These are phyloP conservation scores for Coelinius sp. DNA, from an alignment of 2,888 invertebrate species.

Conservation along the genomic window DNA sequence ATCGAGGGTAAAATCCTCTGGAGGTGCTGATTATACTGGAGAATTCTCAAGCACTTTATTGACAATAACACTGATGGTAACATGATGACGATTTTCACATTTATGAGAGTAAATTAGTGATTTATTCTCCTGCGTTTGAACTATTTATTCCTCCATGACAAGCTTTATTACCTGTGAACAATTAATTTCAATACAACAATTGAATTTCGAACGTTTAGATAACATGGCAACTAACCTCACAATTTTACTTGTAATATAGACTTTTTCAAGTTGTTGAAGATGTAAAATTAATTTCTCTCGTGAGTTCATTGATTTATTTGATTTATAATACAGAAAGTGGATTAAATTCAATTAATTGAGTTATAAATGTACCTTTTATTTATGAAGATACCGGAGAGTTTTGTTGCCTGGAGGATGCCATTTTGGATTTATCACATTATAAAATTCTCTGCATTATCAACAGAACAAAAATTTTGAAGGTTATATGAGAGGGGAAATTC, in stretches of 20 bases:
- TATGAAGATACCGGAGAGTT: background rate
- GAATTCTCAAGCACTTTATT: background rate
- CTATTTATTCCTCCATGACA: background rate
- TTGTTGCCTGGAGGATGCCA: background rate
- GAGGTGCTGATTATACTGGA: background rate
- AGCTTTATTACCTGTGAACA: background rate
- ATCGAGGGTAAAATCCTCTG: slow-evolving; percentile 13
- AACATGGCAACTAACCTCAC: background rate
- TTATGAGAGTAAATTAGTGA: background rate
- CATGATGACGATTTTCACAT: background rate
- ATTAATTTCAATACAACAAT: background rate
- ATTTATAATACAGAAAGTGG: background rate
- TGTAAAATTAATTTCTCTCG: background rate
- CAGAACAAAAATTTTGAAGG: background rate
- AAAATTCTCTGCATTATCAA: background rate
- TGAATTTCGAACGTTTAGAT: background rate
- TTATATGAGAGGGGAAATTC: background rate
- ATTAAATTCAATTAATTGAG: background rate
- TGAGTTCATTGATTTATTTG: background rate
- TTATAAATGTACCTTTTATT: background rate
- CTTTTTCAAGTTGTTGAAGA: background rate
- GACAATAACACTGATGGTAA: background rate
- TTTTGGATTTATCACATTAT: background rate
- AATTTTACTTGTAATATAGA: background rate
- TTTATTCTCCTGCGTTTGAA: background rate